Evolutionary conservation across 2,113 vertebrate genomes (phyloP), one percentile per base, ranked within the genome.

Genomic region (Asarcornis scutulata): DNA sequence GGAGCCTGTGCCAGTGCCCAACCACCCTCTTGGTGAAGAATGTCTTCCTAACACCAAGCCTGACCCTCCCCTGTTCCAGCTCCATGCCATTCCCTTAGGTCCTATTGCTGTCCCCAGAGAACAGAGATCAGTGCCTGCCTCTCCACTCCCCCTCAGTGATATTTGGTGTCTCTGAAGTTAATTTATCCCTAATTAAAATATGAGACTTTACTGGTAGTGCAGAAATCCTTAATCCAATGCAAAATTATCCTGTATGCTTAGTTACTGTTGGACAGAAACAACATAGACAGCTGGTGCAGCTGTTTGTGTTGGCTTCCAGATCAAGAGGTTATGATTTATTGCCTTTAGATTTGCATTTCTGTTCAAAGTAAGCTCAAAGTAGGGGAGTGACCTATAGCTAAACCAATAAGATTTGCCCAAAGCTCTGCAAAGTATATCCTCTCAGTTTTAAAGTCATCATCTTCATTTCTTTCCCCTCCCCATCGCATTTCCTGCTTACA

Each of bases 401-500:
- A 62, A 83, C 22, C 1, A 5, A 0, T 12, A 60, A 9, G 27
- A 72, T 11, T 1, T 1, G 0, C 7, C 23, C 42, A 26, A 62
- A 90, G 34, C 4, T 62, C 38, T 80, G 27, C 7, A 12, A 38
- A 69, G 22, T 55, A 7, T 44, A 71, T 59, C 17, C 13, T 62
- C 48, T 77, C n/a, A 63, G 6, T 73, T 94, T 84, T 46, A 82
- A 72, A 88, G 64, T 1, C 8, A 13, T 5, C 27, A 10, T 77
- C 8, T 23, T 71, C 0, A n/a, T 60, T 81, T 91, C 53, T 83
- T 64, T 25, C 44, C 3, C 0, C n/a, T 72, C 84, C 81, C 55
- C 17, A 71, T 56, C 7, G 6, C 38, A 4, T 92, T 91, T 73
- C 58, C 44, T 79, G 44, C 71, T 72, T 78, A 31, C 81, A 99